Percentiles rank a stretch among this genome's conserved stretches.
These are phyloP conservation scores for Fragum fragum DNA, from an alignment of 2,888 invertebrate genomes.

Conservation along the genomic window DNA sequence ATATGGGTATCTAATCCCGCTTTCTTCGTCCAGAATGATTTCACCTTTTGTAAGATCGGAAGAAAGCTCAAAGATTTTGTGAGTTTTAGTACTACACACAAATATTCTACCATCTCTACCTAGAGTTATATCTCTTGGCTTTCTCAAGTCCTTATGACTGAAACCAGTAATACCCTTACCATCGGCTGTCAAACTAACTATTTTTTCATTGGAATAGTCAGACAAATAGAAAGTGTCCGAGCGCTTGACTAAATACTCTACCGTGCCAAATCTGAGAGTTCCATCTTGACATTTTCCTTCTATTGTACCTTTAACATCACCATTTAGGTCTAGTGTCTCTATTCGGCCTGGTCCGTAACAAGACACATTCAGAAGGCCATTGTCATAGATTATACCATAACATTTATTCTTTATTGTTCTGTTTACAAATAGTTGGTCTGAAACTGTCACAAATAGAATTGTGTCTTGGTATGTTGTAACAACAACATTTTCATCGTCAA, in stretches of 20 bases:
- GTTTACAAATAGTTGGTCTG: background rate
- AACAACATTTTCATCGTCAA: background rate
- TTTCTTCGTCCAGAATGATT: background rate
- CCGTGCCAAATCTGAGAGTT: background rate
- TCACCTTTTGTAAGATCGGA: background rate
- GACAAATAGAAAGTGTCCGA: background rate
- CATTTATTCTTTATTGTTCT: background rate
- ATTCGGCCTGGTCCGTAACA: background rate
- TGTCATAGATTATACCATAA: background rate
- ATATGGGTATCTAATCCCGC: background rate
- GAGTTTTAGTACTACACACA: background rate
- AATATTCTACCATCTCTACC: slow-evolving; percentile 16
- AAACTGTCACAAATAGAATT: background rate
- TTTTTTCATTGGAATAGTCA: background rate
- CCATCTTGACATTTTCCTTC: slow-evolving; percentile 3
- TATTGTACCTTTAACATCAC: background rate
- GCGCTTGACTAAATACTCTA: background rate
- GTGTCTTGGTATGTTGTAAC: background rate
- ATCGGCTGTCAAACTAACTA: background rate
- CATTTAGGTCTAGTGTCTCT: background rate
- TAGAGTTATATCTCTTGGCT: background rate
- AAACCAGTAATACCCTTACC: background rate
- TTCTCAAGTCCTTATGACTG: background rate
- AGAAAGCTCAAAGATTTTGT: background rate
- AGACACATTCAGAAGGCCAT: background rate